These are phyloP conservation scores for Beris chalybata DNA, from an alignment of 2,888 invertebrate species.

Conservation along the genomic window DNA sequence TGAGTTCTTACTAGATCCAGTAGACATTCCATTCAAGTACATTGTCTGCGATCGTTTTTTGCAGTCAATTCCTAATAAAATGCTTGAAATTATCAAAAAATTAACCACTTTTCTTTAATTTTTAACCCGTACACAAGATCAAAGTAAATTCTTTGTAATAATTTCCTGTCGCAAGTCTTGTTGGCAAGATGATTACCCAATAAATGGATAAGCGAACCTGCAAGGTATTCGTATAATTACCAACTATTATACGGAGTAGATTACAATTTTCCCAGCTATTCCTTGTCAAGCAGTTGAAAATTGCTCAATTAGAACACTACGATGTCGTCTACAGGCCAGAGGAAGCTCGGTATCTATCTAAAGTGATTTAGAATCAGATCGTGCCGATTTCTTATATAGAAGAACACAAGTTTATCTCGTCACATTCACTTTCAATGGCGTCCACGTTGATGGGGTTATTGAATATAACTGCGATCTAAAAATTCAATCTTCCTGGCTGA, in stretches of 20 bases:
- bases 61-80: no score
- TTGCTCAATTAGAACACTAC: constrained; percentile 25
- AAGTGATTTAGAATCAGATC: not conserved
- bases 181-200: constrained; percentile 28
- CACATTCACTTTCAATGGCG: constrained; percentile 8
- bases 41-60: no score
- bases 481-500: constrained; percentile 23
- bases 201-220: constrained; percentile 22
- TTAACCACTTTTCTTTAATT: no score
- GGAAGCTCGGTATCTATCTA: not conserved
- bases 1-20: no score
- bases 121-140: no score
- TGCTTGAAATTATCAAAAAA: no score
- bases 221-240: constrained; percentile 21
- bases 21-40: no score
- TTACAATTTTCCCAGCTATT: constrained; percentile 25
- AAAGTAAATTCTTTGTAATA: constrained; percentile 13
- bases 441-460: constrained; percentile 14
- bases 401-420: constrained; percentile 3
- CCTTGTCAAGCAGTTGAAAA: constrained; percentile 26
- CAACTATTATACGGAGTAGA: constrained; percentile 12
- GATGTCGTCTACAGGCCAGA: not conserved
- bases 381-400: not conserved
- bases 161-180: constrained; percentile 14
- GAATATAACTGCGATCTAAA: constrained; percentile 20